Conservation (phyloP, 1,140 invertebrate species). For the Sinella curviseta region DNA sequence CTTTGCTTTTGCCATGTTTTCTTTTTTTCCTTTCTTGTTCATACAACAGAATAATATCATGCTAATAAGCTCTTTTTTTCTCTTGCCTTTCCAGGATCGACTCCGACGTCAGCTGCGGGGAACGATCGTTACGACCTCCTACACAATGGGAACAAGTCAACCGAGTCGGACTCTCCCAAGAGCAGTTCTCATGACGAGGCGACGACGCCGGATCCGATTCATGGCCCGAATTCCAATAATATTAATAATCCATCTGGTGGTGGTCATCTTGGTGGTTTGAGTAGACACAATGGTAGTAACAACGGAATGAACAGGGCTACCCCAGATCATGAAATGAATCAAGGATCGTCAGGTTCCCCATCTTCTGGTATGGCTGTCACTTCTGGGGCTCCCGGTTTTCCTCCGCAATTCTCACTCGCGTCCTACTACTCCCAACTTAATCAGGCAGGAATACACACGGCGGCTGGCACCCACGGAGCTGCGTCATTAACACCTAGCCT, state of each 20-base stretch:
- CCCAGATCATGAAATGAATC: conserved; percentile 34
- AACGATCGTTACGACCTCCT: conserved; percentile 48
- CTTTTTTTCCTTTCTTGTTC: neutral
- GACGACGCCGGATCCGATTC: conserved; percentile 44
- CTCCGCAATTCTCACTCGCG: conserved; percentile 45
- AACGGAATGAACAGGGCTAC: conserved; percentile 12
- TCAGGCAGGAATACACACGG: conserved; percentile 43
- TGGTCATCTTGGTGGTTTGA: neutral
- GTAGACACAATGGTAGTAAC: neutral
- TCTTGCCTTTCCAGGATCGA: conserved; percentile 43
- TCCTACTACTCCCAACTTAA: conserved; percentile 47
- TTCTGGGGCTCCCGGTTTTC: conserved; percentile 38
- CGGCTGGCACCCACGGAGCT: neutral
- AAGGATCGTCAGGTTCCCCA: conserved; percentile 31
- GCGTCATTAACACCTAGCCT: conserved; percentile 37
- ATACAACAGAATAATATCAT: neutral
- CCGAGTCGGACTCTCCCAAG: conserved; percentile 49
- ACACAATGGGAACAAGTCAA: conserved; percentile 49
- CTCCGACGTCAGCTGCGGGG: conserved; percentile 44
- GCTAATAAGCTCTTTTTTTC: neutral
- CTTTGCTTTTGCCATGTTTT: neutral
- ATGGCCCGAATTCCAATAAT: conserved; percentile 23
- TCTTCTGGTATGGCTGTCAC: conserved; percentile 31
- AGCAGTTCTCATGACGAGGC: conserved; percentile 49
- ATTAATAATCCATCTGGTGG: neutral